phyloP scores from a whole-genome alignment of 1,140 invertebrate species.

The Zaprionus kolodkinae region DNA sequence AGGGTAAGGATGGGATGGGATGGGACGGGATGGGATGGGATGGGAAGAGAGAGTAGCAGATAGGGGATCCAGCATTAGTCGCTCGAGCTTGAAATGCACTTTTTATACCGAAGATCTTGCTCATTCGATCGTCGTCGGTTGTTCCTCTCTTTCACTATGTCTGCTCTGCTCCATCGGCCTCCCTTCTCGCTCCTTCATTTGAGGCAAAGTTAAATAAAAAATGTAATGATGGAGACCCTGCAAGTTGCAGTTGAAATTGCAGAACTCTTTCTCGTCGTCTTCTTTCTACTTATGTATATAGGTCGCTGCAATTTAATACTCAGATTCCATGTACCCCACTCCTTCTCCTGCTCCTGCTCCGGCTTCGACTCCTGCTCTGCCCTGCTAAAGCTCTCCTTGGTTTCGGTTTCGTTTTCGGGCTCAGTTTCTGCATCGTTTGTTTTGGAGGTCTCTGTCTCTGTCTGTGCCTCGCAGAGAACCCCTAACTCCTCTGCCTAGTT shows the following conservation, averaged over 20 bases:
- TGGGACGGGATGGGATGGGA: not conserved
- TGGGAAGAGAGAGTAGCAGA: not conserved
- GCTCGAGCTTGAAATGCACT: conserved; percentile 32
- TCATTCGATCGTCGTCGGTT: not conserved
- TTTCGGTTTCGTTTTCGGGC: conserved; percentile 51
- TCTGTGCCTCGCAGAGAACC: no score
- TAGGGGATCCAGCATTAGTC: not conserved
- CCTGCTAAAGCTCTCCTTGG: not conserved
- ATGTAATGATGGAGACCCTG: conserved; percentile 5
- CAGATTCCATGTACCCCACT: conserved; percentile 43
- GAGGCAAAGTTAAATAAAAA: conserved; percentile 15
- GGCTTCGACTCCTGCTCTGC: not conserved
- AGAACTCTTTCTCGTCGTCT: conserved; percentile 26
- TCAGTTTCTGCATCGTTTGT: conserved; percentile 52
- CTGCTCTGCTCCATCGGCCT: not conserved
- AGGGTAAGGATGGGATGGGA: not conserved
- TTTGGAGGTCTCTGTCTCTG: not conserved
- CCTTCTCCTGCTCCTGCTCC: not conserved
- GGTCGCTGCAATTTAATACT: conserved; percentile 82
- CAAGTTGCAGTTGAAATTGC: conserved; percentile 12
- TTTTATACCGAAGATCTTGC: conserved; percentile 3
- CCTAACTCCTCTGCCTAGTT: not conserved
- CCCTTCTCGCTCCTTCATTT: conserved; percentile 1
- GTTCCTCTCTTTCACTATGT: not conserved
- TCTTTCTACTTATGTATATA: conserved; percentile 62